Base-by-base conservation (phyloP, 2,888 invertebrate species). In the Galerucella pusilla region DNA sequence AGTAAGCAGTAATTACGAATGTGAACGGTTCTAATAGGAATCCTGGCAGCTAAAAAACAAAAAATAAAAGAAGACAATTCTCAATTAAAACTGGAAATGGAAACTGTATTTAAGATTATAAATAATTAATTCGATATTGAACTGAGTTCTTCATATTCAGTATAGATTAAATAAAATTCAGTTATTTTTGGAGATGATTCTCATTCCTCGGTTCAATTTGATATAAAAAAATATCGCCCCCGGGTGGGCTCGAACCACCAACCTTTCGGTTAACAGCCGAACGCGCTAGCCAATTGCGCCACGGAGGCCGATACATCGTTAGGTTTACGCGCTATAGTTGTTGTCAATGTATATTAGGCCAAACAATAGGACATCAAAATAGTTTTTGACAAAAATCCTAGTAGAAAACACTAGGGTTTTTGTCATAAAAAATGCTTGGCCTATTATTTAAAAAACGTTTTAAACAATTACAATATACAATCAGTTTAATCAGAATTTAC, bases 191-290 rank as follows among this genome's bases (percentile, higher is more conserved):
- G 46, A 10, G 46, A 49, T 49, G 2, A n/a, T 52, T n/a, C 4
- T n/a, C 2, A 14, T 52, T n/a, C 2, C 5, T n/a, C 52, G 4
- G n/a, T 57, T 20, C 2, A 11, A 20, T 10, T 57, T 52, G 71
- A 52, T 9, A 28, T 68, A 87, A 88, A 90, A 91, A 88, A 86
- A 74, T 73, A 70, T 0, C 94, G 95, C 94, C 94, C 94, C 95
- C 94, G 94, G 95, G 95, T 95, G 95, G 96, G 93, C 94, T 96
- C 93, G 96, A 96, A 96, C 96, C 96, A 96, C 95, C 96, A 96
- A 96, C 96, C 96, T 96, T 96, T 96, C 96, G 96, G 96, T 96
- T 96, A 96, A 96, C 96, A 96, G 96, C 96, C 96, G 96, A 96
- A 96, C 96, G 96, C 96, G 96, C 96, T 96, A 95, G 91, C 96